A percentile compares a stretch with the other conserved stretches of the same genome.
Conservation (phyloP, 2,113 vertebrate genomes). For the Pomatostomus ruficeps region DNA sequence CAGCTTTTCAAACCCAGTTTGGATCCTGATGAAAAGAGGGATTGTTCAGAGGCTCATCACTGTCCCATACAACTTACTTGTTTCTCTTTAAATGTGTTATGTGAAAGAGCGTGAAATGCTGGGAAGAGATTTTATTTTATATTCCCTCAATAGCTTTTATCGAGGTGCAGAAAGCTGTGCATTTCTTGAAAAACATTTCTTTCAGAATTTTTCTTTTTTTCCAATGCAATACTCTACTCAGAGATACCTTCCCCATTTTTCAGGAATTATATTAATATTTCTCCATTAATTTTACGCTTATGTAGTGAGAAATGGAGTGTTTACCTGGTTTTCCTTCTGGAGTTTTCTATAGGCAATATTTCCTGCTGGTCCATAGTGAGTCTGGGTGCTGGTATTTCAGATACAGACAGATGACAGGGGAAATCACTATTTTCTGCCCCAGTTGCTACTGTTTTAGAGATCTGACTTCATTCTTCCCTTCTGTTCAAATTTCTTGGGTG, state of each 20-base stretch:
- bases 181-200: not conserved
- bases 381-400: not conserved
- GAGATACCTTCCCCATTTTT: not conserved
- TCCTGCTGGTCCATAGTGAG: not conserved
- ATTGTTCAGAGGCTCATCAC: not conserved
- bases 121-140: not conserved
- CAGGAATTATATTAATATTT: not conserved
- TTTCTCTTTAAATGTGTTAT: constrained; percentile 8
- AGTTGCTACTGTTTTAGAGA: not conserved
- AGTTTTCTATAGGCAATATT: not conserved
- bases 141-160: not conserved
- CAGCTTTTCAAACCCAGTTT: constrained; percentile 20
- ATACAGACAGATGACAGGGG: not conserved
- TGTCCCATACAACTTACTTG: not conserved
- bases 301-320: not conserved
- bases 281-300: not conserved
- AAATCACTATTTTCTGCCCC: not conserved
- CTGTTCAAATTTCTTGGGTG: not conserved
- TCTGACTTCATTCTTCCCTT: not conserved
- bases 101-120: not conserved
- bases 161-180: not conserved
- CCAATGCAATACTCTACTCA: not conserved
- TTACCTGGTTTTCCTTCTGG: not conserved
- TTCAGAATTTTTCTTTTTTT: not conserved
- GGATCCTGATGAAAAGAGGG: constrained; percentile 35